Base-by-base conservation (phyloP, 2,797 vertebrate species). In the Manis crassicaudata region DNA sequence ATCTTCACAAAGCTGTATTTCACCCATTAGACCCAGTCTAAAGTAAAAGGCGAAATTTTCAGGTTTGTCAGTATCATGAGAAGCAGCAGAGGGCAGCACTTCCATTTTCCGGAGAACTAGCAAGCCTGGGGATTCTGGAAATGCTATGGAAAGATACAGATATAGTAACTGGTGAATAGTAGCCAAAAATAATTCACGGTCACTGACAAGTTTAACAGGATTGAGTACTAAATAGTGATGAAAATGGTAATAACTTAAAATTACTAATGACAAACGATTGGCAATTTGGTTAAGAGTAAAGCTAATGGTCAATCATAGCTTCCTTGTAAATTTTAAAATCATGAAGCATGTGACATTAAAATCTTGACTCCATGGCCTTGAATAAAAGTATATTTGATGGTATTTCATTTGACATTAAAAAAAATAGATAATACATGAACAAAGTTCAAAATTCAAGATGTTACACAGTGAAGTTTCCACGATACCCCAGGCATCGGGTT, bases 81-180 rank as follows among this genome's bases (percentile, higher is more conserved):
- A 46, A 46, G 60, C 96, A 88, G 88, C 90, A 96, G 97, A 96
- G 94, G 96, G 97, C 97, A 97, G 96, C 76, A 89, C 11, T 67
- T 88, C 14, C 14, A 29, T 60, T 68, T 95, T 56, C 77, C 86
- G 9, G 37, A 29, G 18, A 83, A 54, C 20, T 35, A 56, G 5
- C 20, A 56, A 94, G 23, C 50, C 46, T 83, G 20, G 20, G 25
- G 63, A 43, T 75, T 73, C 37, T 75, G 54, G 76, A 93, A 95
- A 63, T 63, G 79, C 83, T 54, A 18, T 20, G 68, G 14, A 65
- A 65, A 67, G 43, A 70, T 21, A 32, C 29, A 75, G 67, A 9
- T 67, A 21, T 27, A 65, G 37, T 29, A 67, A 27, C 37, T 60
- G 68, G 46, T 54, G 50, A 90, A 43, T 20, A 85, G 56, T 52